Base-by-base conservation (phyloP, 2,797 vertebrate genomes). In the Vireo griseus region DNA sequence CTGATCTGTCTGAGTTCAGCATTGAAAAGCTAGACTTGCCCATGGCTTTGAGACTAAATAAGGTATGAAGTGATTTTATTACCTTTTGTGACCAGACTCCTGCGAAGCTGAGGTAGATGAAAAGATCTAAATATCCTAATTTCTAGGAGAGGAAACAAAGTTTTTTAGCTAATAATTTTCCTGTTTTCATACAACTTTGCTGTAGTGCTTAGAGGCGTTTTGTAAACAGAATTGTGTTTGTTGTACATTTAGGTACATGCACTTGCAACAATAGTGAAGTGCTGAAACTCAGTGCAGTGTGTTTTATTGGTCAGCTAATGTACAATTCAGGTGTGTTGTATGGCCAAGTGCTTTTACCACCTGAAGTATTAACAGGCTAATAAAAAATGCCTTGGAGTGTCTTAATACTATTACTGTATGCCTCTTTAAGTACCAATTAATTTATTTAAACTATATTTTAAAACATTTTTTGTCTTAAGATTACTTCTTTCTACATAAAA, bases 301-400 rank as follows among this genome's bases (percentile, higher is more conserved):
- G 33, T 59, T 95, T 94, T 62, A 83, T 95, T 95, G 86, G 11
- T 71, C 55, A 76, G 14, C 80, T 87, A 69, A 75, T 72, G 13
- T 26, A 62, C 0, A 1, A 29, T 61, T 90, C 42, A 39, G 37
- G 11, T 87, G 31, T 13, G 20, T 59, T 81, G 25, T 63, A 62
- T 77, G 68, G 59, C n/a, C 0, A 0, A 88, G 25, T 91, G 61
- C 33, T 89, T 95, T 93, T 92, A 61, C 40, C 48, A 86, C 22
- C 31, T 82, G 37, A 84, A 69, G 28, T 81, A 93, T 54, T 90
- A 92, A 86, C 11, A 65, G 44, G 20, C 19, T 69, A 68, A 86
- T 92, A 85, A 95, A 94, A 73, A 50, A 68, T 89, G 29, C 48
- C 55, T n/a, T 52, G 6, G 37, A 75, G 20, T 68, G 9, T 72